Base-by-base conservation (phyloP, 2,113 vertebrate genomes). In the Brachionichthys hirsutus region DNA sequence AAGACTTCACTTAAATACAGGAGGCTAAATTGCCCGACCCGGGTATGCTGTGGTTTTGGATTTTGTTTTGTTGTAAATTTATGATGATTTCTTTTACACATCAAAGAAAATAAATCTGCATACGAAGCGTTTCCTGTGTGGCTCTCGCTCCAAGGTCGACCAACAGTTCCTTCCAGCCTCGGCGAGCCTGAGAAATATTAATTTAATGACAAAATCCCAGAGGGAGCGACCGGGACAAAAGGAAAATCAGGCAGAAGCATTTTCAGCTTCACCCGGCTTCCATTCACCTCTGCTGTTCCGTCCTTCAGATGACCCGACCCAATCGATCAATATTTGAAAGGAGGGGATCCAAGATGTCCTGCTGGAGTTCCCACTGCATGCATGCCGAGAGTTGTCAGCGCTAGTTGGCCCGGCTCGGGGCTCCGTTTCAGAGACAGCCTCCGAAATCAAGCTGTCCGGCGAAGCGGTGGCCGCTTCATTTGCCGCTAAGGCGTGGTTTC, bases 371-470 rank as follows among this genome's bases (percentile, higher is more conserved):
- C 56, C 54, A 12, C 67, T 4, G 64, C 44, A 14, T 15, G 45
- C 7, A 5, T 2, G 49, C 67, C 12, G 80, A 80, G 75, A 78
- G 73, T 82, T 87, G 83, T 88, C 87, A 83, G 81, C 62, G 19
- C 75, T 70, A 74, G 81, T 75, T 75, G 80, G 70, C 71, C 78
- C 73, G 71, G 80, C 81, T 75, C 70, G 11, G 72, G 76, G 82
- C 78, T 87, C 65, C 0, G 75, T 86, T 86, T 82, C 82, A 83
- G 72, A 85, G 76, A 78, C 81, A 85, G 80, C 72, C 65, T 73
- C 17, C 73, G 72, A 83, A 85, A 89, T 77, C 62, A 40, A 43
- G 64, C 66, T 52, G 67, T 64, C 80, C 72, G 12, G 64, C 69
- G 52, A 5, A 62, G 63, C 17, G 40, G 8, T 38, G 55, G 56